These are phyloP conservation scores for Lutraria rhynchaena DNA, from an alignment of 1,140 invertebrate species.

Conservation along the genomic window DNA sequence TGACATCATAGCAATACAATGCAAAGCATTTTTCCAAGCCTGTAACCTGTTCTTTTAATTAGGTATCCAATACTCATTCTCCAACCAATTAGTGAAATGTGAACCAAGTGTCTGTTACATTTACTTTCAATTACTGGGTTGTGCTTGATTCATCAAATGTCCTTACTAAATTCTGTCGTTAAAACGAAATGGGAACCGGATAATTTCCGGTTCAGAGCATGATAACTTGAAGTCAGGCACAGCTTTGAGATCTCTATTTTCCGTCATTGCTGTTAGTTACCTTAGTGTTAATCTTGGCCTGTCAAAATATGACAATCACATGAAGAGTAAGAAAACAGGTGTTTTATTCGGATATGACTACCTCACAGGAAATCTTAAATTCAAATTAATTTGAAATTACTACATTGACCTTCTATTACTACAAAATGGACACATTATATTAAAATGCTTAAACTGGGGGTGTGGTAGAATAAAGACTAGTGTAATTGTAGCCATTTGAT, in stretches of 20 bases:
- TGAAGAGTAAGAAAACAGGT: conserved; percentile 42
- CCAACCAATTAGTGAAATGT: too few relatives aligned
- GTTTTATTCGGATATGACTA: conserved; percentile 4
- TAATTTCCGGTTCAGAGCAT: neutral
- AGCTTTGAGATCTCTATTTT: neutral
- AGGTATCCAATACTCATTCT: too few relatives aligned
- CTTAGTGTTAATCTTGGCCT: neutral
- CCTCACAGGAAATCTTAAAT: conserved; percentile 31
- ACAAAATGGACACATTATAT: conserved; percentile 10
- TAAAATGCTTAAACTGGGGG: too few relatives aligned
- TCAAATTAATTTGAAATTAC: conserved; percentile 39
- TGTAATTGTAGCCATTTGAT: too few relatives aligned
- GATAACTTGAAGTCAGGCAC: neutral
- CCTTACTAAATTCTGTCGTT: neutral
- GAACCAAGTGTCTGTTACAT: too few relatives aligned
- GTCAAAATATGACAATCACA: conserved; percentile 36
- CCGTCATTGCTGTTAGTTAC: neutral
- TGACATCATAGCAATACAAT: too few relatives aligned
- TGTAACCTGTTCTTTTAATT: too few relatives aligned
- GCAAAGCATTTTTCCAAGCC: too few relatives aligned
- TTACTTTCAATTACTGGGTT: too few relatives aligned
- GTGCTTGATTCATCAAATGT: neutral
- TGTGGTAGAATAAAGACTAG: too few relatives aligned
- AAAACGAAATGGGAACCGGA: conserved; percentile 31
- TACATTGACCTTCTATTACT: too few relatives aligned